phyloP scores from a whole-genome alignment of 2,113 vertebrate genomes.

The Nibea coibor region DNA sequence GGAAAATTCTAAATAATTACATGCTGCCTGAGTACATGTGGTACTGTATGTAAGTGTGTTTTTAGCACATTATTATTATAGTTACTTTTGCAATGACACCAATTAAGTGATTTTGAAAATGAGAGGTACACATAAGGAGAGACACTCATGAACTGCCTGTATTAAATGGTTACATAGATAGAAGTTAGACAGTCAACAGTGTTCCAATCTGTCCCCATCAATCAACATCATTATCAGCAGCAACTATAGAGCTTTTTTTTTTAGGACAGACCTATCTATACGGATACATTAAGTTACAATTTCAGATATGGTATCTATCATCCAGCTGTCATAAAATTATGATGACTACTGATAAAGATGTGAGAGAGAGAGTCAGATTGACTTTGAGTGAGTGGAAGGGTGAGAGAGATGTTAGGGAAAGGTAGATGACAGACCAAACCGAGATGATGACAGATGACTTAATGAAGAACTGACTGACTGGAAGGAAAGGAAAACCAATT shows the following conservation, averaged over 20 bases:
- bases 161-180: conserved; percentile 24
- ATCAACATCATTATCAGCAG: conserved; percentile 8
- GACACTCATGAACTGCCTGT: neutral
- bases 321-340: conserved; percentile 52
- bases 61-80: neutral
- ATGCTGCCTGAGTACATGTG: neutral
- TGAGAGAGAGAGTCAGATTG: conserved; percentile 9
- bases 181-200: conserved; percentile 1
- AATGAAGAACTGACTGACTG: conserved; percentile 72
- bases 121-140: neutral
- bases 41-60: neutral
- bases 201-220: conserved; percentile 14
- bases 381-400: neutral
- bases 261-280: conserved; percentile 26
- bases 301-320: conserved; percentile 51
- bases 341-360: conserved; percentile 63
- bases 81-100: neutral
- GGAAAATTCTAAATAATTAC: neutral
- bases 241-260: neutral
- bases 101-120: conserved; percentile 4
- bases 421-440: conserved; percentile 50
- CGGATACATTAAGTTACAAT: conserved; percentile 27
- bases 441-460: conserved; percentile 72
- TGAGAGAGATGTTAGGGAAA: conserved; percentile 45
- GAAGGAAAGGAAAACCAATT: conserved; percentile 72